phyloP scores from a whole-genome alignment of 2,113 vertebrate genomes.

The Lampris megalopsis region DNA sequence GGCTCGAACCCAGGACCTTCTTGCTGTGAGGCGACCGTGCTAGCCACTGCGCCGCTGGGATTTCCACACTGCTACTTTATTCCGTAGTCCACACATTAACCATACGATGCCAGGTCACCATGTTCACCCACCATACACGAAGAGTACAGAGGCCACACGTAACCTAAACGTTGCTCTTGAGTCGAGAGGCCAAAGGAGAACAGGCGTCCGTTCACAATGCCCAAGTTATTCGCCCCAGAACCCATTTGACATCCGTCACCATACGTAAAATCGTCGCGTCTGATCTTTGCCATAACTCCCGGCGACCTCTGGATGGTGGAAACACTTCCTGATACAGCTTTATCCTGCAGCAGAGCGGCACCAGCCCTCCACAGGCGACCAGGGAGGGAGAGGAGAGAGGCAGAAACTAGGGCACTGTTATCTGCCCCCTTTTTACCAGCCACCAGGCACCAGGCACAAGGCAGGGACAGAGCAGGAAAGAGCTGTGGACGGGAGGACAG shows the following conservation, averaged over 20 bases:
- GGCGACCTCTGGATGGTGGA: background rate
- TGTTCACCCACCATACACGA: too few relatives aligned
- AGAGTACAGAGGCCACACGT: too few relatives aligned
- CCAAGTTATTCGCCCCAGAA: background rate
- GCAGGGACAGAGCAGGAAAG: constrained; percentile 64
- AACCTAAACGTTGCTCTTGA: too few relatives aligned
- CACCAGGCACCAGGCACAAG: constrained; percentile 68
- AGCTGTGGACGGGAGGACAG: constrained; percentile 50
- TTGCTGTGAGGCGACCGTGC: too few relatives aligned
- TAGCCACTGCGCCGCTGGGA: too few relatives aligned
- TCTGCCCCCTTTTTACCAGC: constrained; percentile 75
- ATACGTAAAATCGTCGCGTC: constrained; percentile 11
- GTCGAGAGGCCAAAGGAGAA: too few relatives aligned
- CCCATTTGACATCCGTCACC: background rate
- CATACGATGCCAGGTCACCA: too few relatives aligned
- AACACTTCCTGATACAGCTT: constrained; percentile 44
- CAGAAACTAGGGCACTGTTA: constrained; percentile 83
- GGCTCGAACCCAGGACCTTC: too few relatives aligned
- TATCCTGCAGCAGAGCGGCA: constrained; percentile 64
- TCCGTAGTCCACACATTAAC: too few relatives aligned
- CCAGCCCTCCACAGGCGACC: constrained; percentile 70
- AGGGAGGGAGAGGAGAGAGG: constrained; percentile 75
- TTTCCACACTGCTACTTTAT: too few relatives aligned
- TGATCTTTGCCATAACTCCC: background rate
- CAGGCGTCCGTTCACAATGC: too few relatives aligned